These are phyloP conservation scores for Spea bombifrons DNA, from an alignment of 2,113 vertebrate species.

Conservation along the genomic window DNA sequence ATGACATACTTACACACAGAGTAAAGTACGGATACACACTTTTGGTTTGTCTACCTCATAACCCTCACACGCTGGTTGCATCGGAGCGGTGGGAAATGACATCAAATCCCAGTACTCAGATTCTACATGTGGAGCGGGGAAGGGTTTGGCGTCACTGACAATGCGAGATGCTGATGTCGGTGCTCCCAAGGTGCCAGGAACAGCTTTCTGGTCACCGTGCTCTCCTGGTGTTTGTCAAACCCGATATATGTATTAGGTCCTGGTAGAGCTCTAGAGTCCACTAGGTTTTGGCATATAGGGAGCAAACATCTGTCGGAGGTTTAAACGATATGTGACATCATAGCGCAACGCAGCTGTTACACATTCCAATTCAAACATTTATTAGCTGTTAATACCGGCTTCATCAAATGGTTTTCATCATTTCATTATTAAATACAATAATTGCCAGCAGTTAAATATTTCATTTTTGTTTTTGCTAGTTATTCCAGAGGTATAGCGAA, in stretches of 20 bases:
- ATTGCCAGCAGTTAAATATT: neutral
- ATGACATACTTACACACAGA: too few species aligned
- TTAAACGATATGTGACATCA: slow-evolving; percentile 21
- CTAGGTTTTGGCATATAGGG: slow-evolving; percentile 1
- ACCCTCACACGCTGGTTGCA: too few species aligned
- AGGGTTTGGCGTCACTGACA: too few species aligned
- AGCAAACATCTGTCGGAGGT: neutral
- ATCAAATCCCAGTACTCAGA: too few species aligned
- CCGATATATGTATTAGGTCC: neutral
- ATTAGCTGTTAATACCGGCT: slow-evolving; percentile 10
- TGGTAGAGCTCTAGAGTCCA: slow-evolving; percentile 17
- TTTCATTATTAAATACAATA: neutral
- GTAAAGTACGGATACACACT: too few species aligned
- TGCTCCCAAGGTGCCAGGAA: too few species aligned
- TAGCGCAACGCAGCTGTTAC: slow-evolving; percentile 14
- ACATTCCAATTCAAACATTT: slow-evolving; percentile 28
- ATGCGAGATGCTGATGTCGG: too few species aligned
- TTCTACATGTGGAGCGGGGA: too few species aligned
- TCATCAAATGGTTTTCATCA: neutral
- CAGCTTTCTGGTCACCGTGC: too few species aligned
- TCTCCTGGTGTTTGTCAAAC: too few species aligned
- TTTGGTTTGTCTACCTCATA: too few species aligned
- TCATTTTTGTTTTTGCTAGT: neutral
- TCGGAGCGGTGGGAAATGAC: too few species aligned
- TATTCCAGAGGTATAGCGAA: neutral